phyloP scores from a whole-genome alignment of 2,113 vertebrate species.

The Monopterus albus region DNA sequence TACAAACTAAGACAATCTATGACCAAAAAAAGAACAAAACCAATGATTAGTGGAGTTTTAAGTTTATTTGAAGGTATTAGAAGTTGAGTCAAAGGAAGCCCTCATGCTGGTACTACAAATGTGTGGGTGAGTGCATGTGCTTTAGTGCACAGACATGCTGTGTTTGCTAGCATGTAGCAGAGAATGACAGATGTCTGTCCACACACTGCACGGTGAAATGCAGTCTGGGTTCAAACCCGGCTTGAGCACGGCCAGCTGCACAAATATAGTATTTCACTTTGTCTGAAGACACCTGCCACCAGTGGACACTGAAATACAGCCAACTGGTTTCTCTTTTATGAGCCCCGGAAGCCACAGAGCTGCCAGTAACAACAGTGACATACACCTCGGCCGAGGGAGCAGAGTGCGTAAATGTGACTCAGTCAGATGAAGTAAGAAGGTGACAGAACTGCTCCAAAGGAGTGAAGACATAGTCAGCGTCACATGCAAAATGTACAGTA shows the following conservation, averaged over 20 bases:
- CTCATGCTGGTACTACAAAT: neutral
- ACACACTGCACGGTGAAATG: neutral
- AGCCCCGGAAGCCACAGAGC: slow-evolving; percentile 36
- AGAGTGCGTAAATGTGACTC: neutral
- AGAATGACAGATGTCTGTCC: slow-evolving; percentile 29
- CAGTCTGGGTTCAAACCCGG: slow-evolving; percentile 3
- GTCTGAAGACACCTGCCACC: neutral
- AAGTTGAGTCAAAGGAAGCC: neutral
- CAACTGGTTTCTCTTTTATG: slow-evolving; percentile 6
- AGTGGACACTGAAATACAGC: slow-evolving; percentile 12
- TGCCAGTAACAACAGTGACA: slow-evolving; percentile 15
- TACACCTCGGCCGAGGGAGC: slow-evolving; percentile 3
- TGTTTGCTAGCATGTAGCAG: slow-evolving; percentile 18
- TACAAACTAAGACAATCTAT: too few species aligned
- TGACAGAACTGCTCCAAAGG: neutral
- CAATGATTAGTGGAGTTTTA: neutral
- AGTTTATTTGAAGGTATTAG: neutral
- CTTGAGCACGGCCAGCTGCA: slow-evolving; percentile 4
- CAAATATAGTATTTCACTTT: slow-evolving; percentile 50
- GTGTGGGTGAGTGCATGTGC: slow-evolving; percentile 9
- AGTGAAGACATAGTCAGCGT: neutral
- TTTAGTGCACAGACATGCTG: neutral
- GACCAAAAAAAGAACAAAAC: too few species aligned
- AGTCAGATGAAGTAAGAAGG: neutral
- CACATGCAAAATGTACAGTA: neutral